Evolutionary conservation across 1,140 invertebrate genomes (phyloP), one percentile per base, ranked within the genome.

Genomic region (Drosophila nigrodunni): DNA sequence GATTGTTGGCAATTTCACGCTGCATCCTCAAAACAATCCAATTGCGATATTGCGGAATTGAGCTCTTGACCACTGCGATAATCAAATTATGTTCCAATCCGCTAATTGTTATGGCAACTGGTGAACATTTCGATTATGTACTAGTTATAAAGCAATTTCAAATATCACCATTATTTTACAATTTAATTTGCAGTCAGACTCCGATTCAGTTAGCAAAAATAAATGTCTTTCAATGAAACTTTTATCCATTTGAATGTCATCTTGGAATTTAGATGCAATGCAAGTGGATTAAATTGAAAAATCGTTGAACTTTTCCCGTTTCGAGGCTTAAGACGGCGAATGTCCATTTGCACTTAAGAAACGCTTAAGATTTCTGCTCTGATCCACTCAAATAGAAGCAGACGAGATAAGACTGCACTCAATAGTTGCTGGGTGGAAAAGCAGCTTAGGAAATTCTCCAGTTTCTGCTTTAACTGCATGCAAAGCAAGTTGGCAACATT

Each of bases 331-430:
- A 52, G 47, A 34, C 15, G 54, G 44, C 37, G 13, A 68, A 34
- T 46, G 41, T 7, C 35, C 67, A 59, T 46, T 59, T 58, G 72
- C 43, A 49, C 57, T 69, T 61, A 18, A 60, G 34, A 60, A 7
- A 18, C 39, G 57, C 49, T 69, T 34, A 55, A 62, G 57, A 61
- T 9, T 21, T 25, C 37, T 49, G 34, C 41, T 13, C 25, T 55
- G 49, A 68, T 73, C 39, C 64, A 86, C 64, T 87, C 49, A 61
- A 66, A 78, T 72, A 49, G 72, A 77, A 66, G 30, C 7, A 21
- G 58, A 62, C 44, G 35, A 62, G 64, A 83, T 80, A 80, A 72
- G 50, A 73, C 46, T 80, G 77, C 73, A 65, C 34, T 58, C 47
- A 80, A 68, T 57, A 69, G 62, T 55, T 25, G 55, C 46, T 43